Evolutionary conservation across 2,797 vertebrate genomes (phyloP), one percentile per base, ranked within the genome.

Genomic region (Anolis apletophallus): DNA sequence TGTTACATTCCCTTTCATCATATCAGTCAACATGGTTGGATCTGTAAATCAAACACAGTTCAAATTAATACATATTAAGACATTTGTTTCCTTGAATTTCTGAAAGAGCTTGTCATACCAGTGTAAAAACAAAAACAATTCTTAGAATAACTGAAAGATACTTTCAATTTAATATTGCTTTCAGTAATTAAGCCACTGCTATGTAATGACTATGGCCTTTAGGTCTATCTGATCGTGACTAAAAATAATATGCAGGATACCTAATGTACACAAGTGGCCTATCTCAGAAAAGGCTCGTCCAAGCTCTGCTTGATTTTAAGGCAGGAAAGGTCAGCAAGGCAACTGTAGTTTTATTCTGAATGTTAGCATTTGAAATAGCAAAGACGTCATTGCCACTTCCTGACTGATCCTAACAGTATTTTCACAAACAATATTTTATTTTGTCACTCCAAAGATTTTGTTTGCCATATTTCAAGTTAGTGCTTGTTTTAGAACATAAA

Each of bases 1-100:
- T 69, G 99, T 99, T 85, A 99, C 98, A 26, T 99, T 99, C 90
- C 99, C 99, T 93, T 99, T 99, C 99, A 99, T 99, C 98, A 99
- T 99, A 92, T 99, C 99, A 11, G 98, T 99, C 94, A 99, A 93
- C 99, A 99, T 99, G 90, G 98, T 99, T 83, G 99, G 99, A 95
- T 99, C 99, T 99, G 94, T 46, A 93, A 84, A 80, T 85, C 73
- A 82, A 0, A 91, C 84, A 90, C 87, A 0, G 0, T 5, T 75
- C 46, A 83, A 1, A 90, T 81, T n/a, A 1, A 50, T 55, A 75
- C 0, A 17, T n/a, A 23, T 21, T 80, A 89, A 64, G 40, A 13
- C 34, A 80, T 8, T n/a, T 76, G 9, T 57, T 79, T 0, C 34
- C 29, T 76, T 68, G 12, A 13, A 72, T 83, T 52, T 79, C 40